These are phyloP conservation scores for Eubucco bourcierii DNA, from an alignment of 2,113 vertebrate genomes.

Conservation along the genomic window DNA sequence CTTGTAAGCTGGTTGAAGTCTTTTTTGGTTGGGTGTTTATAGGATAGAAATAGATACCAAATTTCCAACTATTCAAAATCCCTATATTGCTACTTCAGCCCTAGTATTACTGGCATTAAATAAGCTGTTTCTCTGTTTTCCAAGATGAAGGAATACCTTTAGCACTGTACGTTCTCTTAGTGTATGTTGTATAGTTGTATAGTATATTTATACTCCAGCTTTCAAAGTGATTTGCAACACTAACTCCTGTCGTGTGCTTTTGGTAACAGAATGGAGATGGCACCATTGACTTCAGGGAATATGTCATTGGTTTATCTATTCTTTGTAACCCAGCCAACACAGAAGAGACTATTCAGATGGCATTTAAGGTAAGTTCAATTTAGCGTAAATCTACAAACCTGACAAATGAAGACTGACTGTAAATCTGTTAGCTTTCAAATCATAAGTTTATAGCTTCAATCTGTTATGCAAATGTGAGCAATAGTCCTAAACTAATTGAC, in stretches of 20 bases:
- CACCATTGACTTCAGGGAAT: slow-evolving; percentile 97
- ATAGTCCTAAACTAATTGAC: slow-evolving; percentile 68
- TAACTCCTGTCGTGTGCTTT: background rate
- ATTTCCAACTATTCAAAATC: background rate
- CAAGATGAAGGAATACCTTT: background rate
- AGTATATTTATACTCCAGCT: background rate
- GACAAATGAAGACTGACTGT: slow-evolving; percentile 64
- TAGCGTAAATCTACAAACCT: slow-evolving; percentile 16
- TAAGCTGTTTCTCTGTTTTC: background rate
- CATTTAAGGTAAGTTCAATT: slow-evolving; percentile 86
- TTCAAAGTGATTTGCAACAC: background rate
- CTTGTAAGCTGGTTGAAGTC: background rate
- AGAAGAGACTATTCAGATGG: slow-evolving; percentile 90
- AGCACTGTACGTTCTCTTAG: background rate
- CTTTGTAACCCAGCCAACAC: slow-evolving; percentile 94
- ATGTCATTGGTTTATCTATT: slow-evolving; percentile 94
- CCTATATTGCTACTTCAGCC: background rate
- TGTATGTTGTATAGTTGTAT: background rate
- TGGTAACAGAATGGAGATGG: slow-evolving; percentile 87
- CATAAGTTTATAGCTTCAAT: slow-evolving; percentile 57
- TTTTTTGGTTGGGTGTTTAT: background rate
- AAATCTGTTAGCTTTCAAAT: slow-evolving; percentile 65
- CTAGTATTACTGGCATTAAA: background rate
- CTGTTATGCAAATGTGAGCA: slow-evolving; percentile 55
- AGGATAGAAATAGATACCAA: background rate